Conservation (phyloP, 2,888 invertebrate species). For the Polydesmus complanatus region DNA sequence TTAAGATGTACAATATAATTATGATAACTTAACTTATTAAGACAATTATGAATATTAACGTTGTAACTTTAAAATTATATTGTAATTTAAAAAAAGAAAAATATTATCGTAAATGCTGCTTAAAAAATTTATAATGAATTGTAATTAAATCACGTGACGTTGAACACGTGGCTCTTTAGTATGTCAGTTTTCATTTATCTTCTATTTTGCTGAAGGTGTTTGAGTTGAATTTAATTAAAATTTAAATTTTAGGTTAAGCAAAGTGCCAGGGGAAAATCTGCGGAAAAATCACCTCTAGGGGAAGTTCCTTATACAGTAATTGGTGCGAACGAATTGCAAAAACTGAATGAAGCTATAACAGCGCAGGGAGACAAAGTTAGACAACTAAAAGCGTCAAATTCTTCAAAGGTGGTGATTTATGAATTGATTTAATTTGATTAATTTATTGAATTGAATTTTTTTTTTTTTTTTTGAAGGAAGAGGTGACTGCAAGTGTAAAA, state of each 20-base stretch:
- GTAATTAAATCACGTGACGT: neutral
- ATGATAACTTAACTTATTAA: no score
- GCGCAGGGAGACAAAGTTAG: constrained; percentile 48
- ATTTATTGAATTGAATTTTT: no score
- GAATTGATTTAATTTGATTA: neutral
- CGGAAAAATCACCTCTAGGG: constrained; percentile 29
- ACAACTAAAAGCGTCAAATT: constrained; percentile 43
- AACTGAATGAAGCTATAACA: constrained; percentile 35
- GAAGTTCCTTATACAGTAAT: constrained; percentile 2
- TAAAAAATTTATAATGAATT: neutral
- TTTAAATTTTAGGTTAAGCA: constrained; percentile 7
- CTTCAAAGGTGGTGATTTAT: constrained; percentile 34
- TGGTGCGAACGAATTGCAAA: constrained; percentile 11
- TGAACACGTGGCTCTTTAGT: neutral
- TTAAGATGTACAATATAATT: no score
- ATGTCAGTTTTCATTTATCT: neutral
- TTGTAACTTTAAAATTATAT: no score
- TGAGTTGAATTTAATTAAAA: neutral
- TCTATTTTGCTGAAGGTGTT: neutral
- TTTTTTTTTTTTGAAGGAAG: no score
- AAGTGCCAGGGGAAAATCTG: constrained; percentile 25
- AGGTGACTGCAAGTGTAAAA: no score
- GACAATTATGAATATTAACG: no score
- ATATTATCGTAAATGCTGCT: no score
- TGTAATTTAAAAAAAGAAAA: no score